These are phyloP conservation scores for Drosophila kurseongensis DNA, from an alignment of 1,140 invertebrate genomes.

Conservation along the genomic window DNA sequence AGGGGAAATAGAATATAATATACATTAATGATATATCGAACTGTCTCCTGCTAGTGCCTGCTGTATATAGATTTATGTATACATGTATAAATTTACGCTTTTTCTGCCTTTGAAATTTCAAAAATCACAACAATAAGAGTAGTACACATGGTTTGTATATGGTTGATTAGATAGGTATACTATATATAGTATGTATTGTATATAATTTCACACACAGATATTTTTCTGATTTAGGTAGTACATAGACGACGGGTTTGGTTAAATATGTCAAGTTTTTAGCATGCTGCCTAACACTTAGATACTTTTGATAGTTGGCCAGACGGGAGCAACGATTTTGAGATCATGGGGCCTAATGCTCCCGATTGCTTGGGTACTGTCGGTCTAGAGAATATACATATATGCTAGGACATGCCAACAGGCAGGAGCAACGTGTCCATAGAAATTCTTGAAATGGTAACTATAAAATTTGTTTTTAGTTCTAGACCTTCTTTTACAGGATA, in stretches of 20 bases:
- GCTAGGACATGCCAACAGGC: slow-evolving; percentile 43
- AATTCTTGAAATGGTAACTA: slow-evolving; percentile 65
- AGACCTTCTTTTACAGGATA: slow-evolving; percentile 50
- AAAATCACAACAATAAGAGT: slow-evolving; percentile 83
- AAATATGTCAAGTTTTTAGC: slow-evolving; percentile 53
- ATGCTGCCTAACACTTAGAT: slow-evolving; percentile 48
- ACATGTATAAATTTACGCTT: slow-evolving; percentile 48
- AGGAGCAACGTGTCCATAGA: slow-evolving; percentile 45
- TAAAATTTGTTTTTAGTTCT: slow-evolving; percentile 43
- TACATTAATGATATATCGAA: slow-evolving; percentile 48
- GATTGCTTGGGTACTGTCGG: slow-evolving; percentile 14
- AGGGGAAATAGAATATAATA: slow-evolving; percentile 34
- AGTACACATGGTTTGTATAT: slow-evolving; percentile 67
- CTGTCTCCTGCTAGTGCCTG: slow-evolving; percentile 12
- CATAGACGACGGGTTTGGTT: slow-evolving; percentile 77
- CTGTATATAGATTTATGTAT: slow-evolving; percentile 50
- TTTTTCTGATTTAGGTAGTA: slow-evolving; percentile 73
- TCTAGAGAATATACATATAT: slow-evolving; percentile 18
- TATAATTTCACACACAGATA: slow-evolving; percentile 75
- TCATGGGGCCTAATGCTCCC: slow-evolving; percentile 33
- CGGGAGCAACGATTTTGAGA: slow-evolving; percentile 47
- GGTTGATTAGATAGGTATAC: slow-evolving; percentile 45
- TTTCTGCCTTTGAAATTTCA: slow-evolving; percentile 66
- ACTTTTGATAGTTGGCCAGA: slow-evolving; percentile 44
- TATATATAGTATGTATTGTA: slow-evolving; percentile 60